Evolutionary conservation across 2,797 vertebrate genomes (phyloP).

Genomic region (Sebastes umbrosus): DNA sequence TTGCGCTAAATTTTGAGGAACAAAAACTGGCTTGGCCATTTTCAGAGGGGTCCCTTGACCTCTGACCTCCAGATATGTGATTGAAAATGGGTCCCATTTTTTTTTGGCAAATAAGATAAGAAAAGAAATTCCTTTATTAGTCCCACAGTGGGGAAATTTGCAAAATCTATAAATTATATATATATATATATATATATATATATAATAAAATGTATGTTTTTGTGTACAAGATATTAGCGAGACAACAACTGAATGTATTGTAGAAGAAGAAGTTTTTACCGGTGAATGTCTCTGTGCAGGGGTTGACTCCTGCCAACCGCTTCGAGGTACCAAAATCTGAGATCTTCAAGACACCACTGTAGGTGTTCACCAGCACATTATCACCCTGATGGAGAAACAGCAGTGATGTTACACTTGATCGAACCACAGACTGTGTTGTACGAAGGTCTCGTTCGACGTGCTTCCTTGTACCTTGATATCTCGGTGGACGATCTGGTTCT

Average conservation of each 20-base stretch:
- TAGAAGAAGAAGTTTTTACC: conserved; percentile 76
- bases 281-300: conserved; percentile 98
- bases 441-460: accelerated
- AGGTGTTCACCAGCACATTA: conserved; percentile 98
- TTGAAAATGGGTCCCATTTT: no score
- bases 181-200: no score
- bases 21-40: no score
- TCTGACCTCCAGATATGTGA: no score
- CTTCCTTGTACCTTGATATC: conserved; percentile 91
- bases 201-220: background rate
- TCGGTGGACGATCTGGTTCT: conserved; percentile 98
- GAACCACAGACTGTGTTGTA: background rate
- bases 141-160: no score
- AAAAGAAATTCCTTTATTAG: no score
- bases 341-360: conserved; percentile 98
- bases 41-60: no score
- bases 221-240: background rate
- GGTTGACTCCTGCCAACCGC: conserved; percentile 96
- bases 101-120: background rate
- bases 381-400: conserved; percentile 86
- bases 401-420: background rate
- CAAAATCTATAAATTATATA: no score
- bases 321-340: conserved; percentile 99
- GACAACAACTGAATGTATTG: background rate
- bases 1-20: no score